Conservation (phyloP, 2,797 vertebrate species). For the Chrosomus eos region DNA sequence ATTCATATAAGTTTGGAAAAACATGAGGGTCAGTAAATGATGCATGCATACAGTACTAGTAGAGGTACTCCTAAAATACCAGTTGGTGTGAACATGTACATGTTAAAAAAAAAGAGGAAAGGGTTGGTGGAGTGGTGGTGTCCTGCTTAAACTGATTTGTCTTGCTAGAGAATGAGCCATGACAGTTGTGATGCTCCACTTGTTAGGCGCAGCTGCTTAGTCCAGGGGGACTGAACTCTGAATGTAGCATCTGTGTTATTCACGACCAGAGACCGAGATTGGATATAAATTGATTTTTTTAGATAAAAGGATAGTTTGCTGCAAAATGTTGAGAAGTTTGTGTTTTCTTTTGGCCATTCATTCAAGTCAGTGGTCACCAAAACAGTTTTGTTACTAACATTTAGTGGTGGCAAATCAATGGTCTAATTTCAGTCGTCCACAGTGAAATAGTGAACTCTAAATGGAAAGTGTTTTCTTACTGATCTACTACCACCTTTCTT, state of each 20-base stretch:
- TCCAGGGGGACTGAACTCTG: constrained; percentile 64
- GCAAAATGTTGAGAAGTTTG: background rate
- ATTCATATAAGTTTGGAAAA: too few species aligned
- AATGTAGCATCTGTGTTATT: constrained; percentile 67
- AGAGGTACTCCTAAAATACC: background rate
- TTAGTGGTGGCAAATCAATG: too few species aligned
- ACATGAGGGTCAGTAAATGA: too few species aligned
- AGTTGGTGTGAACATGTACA: background rate
- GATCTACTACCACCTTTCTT: too few species aligned
- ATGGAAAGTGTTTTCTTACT: background rate
- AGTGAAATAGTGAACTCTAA: background rate
- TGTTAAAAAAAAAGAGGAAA: constrained; percentile 17
- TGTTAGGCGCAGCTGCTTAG: constrained; percentile 75
- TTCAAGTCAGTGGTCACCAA: background rate
- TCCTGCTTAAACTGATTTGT: constrained; percentile 76
- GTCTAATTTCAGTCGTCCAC: background rate
- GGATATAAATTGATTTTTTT: background rate
- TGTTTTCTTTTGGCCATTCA: background rate
- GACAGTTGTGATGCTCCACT: constrained; percentile 73
- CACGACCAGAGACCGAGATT: constrained; percentile 47
- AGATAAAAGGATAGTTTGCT: background rate
- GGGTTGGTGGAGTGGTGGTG: constrained; percentile 48
- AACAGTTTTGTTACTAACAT: background rate
- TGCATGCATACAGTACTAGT: background rate
- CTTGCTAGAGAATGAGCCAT: constrained; percentile 68